These are phyloP conservation scores for Mormyrus iriodes DNA, from an alignment of 2,113 vertebrate species.

Conservation along the genomic window DNA sequence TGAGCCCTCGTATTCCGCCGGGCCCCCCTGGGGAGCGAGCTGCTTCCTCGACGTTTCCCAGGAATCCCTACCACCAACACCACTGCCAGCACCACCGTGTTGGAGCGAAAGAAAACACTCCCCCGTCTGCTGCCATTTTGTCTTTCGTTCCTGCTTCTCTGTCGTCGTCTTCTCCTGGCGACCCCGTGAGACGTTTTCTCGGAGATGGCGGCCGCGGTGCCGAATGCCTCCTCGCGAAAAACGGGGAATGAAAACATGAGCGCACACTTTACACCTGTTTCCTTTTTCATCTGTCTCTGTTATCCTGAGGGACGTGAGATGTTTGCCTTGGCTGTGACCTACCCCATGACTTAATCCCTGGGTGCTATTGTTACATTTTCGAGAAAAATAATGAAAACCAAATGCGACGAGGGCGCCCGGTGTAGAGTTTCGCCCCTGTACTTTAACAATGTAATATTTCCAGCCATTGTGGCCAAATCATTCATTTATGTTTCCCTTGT, in stretches of 20 bases:
- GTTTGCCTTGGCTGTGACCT: constrained; percentile 60
- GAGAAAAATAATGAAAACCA: constrained; percentile 63
- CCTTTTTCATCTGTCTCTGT: constrained; percentile 54
- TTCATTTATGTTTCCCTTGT: constrained; percentile 60
- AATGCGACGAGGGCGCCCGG: constrained; percentile 43
- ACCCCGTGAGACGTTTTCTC: constrained; percentile 22
- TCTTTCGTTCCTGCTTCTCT: background rate
- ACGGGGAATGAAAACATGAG: constrained; percentile 13
- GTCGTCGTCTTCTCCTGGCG: background rate
- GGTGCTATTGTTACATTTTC: constrained; percentile 60
- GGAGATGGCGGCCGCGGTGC: background rate
- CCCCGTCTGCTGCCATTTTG: constrained; percentile 18
- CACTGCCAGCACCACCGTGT: background rate
- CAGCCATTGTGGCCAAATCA: constrained; percentile 55
- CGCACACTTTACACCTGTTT: constrained; percentile 61
- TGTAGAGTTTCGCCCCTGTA: constrained; percentile 51
- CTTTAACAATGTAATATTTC: constrained; percentile 57
- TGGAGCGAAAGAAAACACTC: constrained; percentile 25
- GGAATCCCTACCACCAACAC: constrained; percentile 11
- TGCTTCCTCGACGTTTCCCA: constrained; percentile 31
- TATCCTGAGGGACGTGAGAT: constrained; percentile 58
- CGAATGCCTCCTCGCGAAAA: constrained; percentile 43
- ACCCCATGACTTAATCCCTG: constrained; percentile 64
- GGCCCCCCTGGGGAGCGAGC: constrained; percentile 15
- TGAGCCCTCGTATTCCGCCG: background rate